Base-by-base conservation (phyloP, 2,888 invertebrate species). In the Philereme transversata region DNA sequence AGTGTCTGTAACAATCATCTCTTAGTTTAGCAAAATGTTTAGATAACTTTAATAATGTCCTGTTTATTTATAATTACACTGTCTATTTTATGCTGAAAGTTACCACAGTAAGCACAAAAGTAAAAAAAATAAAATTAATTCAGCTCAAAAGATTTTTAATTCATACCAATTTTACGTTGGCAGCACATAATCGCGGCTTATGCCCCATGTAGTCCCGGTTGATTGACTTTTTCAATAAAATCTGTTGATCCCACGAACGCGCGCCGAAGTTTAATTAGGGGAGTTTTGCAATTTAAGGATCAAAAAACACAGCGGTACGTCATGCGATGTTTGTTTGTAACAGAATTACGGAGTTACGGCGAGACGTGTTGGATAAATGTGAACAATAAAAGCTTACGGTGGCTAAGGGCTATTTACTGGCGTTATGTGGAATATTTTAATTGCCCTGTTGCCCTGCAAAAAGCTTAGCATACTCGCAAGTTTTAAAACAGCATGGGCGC, bases 241-340 rank as follows among this genome's bases (percentile, higher is more conserved):
- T 68, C 66, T 59, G 64, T 49, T 57, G 62, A 60, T 69, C 68
- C 53, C 59, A 52, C 62, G 52, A 10, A 56, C 69, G 58, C 61
- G 61, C 45, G 49, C 59, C 60, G 45, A 76, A 78, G 74, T 76
- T 80, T 79, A 81, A 82, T 81, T 76, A 78, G 62, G 63, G 41
- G 72, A 76, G 63, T 77, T 79, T 70, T 47, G 62, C 66, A 68
- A 74, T 74, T 71, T 73, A 57, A 46, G 22, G 10, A 35, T 55
- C 52, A 68, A 68, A 67, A 62, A 60, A 51, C 50, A 53, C 57
- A 51, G 57, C 51, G 34, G 45, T 34, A 40, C 46, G 49, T 57
- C 65, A 61, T 62, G 45, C 61, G 50, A 40, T 67, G 71, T 64
- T 64, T 54, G 41, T 64, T 72, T 67, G 67, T 62, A 60, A 57